Evolutionary conservation across 23 tunicate genomes (phyloP).

Genomic region (Trididemnum nubilum): DNA sequence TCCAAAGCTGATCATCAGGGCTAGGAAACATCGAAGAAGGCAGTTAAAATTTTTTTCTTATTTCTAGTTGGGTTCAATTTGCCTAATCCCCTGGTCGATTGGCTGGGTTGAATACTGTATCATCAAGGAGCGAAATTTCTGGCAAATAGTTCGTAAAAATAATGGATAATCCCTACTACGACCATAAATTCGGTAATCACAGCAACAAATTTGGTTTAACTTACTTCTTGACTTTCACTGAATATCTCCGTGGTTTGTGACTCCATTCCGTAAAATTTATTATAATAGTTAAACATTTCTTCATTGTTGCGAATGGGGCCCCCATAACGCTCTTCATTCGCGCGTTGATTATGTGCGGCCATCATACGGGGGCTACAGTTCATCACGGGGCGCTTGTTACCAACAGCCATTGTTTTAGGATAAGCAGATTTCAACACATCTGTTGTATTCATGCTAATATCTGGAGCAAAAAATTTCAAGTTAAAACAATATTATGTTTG

Average conservation of each 20-base stretch:
- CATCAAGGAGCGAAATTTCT: too few relatives aligned
- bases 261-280: background rate
- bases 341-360: background rate
- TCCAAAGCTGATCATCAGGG: too few relatives aligned
- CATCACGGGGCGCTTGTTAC: too few relatives aligned
- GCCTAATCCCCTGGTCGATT: too few relatives aligned
- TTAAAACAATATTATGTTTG: too few relatives aligned
- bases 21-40: too few relatives aligned
- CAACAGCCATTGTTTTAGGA: background rate
- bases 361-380: too few relatives aligned
- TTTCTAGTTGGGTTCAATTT: too few relatives aligned
- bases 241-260: background rate
- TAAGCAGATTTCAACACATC: slow-evolving; percentile 57
- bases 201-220: background rate
- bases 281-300: slow-evolving; percentile 41
- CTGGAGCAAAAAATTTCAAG: slow-evolving; percentile 12
- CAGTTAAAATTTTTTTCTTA: too few relatives aligned
- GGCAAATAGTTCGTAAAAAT: too few relatives aligned
- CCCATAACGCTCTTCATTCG: slow-evolving; percentile 46
- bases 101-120: too few relatives aligned
- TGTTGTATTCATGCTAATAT: slow-evolving; percentile 63
- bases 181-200: background rate
- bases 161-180: background rate
- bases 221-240: background rate
- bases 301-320: slow-evolving; percentile 50